Conservation (phyloP, 2,797 vertebrate species). For the Galaxias olidus region DNA sequence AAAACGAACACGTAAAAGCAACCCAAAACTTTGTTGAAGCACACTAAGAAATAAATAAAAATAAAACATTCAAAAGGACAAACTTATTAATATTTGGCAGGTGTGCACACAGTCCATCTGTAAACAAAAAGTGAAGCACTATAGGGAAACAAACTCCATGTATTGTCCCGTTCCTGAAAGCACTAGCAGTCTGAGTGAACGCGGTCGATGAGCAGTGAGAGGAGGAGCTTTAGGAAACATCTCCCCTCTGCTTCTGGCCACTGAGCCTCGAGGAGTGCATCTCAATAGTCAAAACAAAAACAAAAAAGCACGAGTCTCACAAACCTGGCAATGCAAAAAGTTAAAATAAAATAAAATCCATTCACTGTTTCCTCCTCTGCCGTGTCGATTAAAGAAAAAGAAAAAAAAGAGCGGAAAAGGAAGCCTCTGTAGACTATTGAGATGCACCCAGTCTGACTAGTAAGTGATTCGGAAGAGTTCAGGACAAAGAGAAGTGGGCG, state of each 20-base stretch:
- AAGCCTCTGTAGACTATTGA: slow-evolving; percentile 38
- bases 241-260: too few relatives aligned
- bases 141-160: slow-evolving; percentile 2
- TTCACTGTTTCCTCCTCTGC: too few relatives aligned
- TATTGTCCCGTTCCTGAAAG: slow-evolving; percentile 25
- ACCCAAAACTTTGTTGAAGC: slow-evolving; percentile 34
- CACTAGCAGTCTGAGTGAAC: slow-evolving; percentile 22
- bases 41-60: slow-evolving; percentile 25
- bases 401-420: slow-evolving; percentile 37
- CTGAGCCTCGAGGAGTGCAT: too few relatives aligned
- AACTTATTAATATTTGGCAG: slow-evolving; percentile 68
- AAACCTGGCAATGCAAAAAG: too few relatives aligned
- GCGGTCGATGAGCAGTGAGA: not conserved
- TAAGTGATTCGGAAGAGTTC: not conserved
- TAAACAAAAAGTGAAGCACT: slow-evolving; percentile 61
- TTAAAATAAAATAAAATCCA: too few relatives aligned
- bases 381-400: slow-evolving; percentile 29
- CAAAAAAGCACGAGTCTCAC: too few relatives aligned
- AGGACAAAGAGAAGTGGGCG: not conserved
- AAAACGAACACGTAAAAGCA: slow-evolving; percentile 42
- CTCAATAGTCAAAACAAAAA: not conserved
- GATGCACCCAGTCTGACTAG: slow-evolving; percentile 28
- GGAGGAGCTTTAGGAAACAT: not conserved
- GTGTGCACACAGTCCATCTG: slow-evolving; percentile 63
- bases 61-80: slow-evolving; percentile 53